phyloP scores from a whole-genome alignment of 2,888 invertebrate species.

The Augiades crinisus region DNA sequence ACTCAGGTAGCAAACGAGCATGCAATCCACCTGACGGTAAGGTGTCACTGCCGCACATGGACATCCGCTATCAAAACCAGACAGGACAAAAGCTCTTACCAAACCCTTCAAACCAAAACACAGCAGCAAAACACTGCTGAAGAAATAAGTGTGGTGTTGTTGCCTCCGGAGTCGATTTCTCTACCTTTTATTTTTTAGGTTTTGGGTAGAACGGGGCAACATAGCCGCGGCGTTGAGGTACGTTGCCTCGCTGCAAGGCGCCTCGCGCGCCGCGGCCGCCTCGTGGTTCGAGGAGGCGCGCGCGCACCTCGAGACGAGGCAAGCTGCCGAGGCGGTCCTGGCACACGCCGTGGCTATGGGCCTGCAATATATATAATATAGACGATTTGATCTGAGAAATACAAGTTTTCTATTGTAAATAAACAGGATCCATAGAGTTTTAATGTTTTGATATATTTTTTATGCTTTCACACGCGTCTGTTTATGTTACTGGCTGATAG shows the following conservation, averaged over 20 bases:
- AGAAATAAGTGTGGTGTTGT: no score
- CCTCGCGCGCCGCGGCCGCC: conserved; percentile 89
- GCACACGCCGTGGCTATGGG: conserved; percentile 93
- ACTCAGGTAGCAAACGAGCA: no score
- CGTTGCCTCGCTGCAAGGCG: conserved; percentile 93
- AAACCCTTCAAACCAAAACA: no score
- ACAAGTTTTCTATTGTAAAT: no score
- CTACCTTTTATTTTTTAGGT: no score
- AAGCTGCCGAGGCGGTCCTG: conserved; percentile 93
- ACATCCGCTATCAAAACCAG: no score
- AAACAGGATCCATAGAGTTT: neutral
- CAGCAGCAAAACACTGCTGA: no score
- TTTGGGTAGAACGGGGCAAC: conserved; percentile 94
- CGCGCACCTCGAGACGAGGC: conserved; percentile 92
- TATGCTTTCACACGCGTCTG: neutral
- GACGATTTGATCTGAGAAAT: no score
- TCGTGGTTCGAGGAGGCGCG: conserved; percentile 93
- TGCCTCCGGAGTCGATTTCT: no score
- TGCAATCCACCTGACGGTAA: no score
- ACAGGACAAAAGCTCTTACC: no score
- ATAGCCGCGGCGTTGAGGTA: conserved; percentile 92
- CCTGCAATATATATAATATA: conserved; percentile 62
- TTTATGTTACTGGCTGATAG: neutral
- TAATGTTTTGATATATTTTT: neutral
- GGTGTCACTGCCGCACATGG: no score